Percentiles rank a stretch among this genome's conserved stretches.
These are phyloP conservation scores for Nezara viridula DNA, from an alignment of 2,888 invertebrate species.

Conservation along the genomic window DNA sequence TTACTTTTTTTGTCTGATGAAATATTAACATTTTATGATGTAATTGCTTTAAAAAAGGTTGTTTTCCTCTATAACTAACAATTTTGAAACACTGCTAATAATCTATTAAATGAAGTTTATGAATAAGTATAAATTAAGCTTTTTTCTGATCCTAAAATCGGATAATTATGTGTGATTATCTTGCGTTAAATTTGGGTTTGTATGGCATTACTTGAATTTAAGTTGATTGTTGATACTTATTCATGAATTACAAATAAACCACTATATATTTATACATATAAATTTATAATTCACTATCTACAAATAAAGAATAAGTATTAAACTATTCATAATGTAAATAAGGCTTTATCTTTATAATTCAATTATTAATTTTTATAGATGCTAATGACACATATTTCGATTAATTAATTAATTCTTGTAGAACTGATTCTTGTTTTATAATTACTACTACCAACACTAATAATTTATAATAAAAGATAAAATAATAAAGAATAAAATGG, in stretches of 20 bases:
- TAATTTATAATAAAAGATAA: not conserved
- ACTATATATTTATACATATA: too few relatives aligned
- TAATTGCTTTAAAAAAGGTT: not conserved
- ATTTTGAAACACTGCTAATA: too few relatives aligned
- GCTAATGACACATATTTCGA: not conserved
- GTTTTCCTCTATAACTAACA: not conserved
- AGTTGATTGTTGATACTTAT: too few relatives aligned
- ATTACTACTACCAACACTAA: not conserved
- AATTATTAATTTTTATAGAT: not conserved
- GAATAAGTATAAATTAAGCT: too few relatives aligned
- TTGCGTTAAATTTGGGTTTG: too few relatives aligned
- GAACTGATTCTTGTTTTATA: not conserved
- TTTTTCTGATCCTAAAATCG: too few relatives aligned
- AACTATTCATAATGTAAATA: not conserved
- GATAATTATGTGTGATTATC: too few relatives aligned
- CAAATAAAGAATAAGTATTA: not conserved
- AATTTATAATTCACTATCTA: too few relatives aligned
- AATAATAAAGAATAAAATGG: not conserved
- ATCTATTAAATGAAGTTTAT: too few relatives aligned
- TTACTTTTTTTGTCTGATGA: not conserved
- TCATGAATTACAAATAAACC: too few relatives aligned
- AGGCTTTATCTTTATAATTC: not conserved
- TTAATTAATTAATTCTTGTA: not conserved
- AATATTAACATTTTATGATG: not conserved
- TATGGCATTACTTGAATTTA: too few relatives aligned